Percentiles rank a stretch among this genome's conserved stretches.
Evolutionary conservation across 2,797 vertebrate genomes (phyloP).

Genomic region (Holocentrus rufus): DNA sequence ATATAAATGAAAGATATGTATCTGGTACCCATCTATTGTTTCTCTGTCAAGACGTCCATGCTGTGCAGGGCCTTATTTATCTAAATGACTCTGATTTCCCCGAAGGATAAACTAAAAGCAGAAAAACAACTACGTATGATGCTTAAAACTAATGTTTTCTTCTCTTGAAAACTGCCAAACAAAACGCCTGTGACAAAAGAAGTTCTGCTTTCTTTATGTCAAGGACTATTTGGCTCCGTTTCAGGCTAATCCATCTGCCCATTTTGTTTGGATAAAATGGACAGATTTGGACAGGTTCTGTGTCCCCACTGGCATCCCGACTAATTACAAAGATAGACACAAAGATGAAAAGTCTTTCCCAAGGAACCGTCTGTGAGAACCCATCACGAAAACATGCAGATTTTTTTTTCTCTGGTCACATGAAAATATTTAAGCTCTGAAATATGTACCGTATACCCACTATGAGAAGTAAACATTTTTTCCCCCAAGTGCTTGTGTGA

Average conservation of each 20-base stretch:
- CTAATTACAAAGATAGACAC: conserved; percentile 17
- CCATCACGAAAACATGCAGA: conserved; percentile 54
- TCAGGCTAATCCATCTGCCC: conserved; percentile 17
- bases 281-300: conserved; percentile 30
- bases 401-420: conserved; percentile 23
- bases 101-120: conserved; percentile 27
- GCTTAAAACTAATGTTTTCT: conserved; percentile 22
- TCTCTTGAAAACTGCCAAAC: conserved; percentile 15
- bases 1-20: conserved; percentile 50
- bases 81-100: conserved; percentile 36
- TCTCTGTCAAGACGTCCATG: conserved; percentile 13
- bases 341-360: conserved; percentile 39
- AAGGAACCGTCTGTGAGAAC: conserved; percentile 54
- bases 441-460: not conserved
- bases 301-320: conserved; percentile 14
- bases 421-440: conserved; percentile 51
- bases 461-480: conserved; percentile 7
- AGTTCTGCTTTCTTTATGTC: not conserved
- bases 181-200: conserved; percentile 20
- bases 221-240: conserved; percentile 25
- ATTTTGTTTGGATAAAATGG: conserved; percentile 44
- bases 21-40: conserved; percentile 31
- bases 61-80: conserved; percentile 17
- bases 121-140: conserved; percentile 6
- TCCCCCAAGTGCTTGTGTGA: conserved; percentile 43